Base-by-base conservation (phyloP, 1,140 invertebrate species). In the roundworm (Caenorhabditis elegans) region DNA sequence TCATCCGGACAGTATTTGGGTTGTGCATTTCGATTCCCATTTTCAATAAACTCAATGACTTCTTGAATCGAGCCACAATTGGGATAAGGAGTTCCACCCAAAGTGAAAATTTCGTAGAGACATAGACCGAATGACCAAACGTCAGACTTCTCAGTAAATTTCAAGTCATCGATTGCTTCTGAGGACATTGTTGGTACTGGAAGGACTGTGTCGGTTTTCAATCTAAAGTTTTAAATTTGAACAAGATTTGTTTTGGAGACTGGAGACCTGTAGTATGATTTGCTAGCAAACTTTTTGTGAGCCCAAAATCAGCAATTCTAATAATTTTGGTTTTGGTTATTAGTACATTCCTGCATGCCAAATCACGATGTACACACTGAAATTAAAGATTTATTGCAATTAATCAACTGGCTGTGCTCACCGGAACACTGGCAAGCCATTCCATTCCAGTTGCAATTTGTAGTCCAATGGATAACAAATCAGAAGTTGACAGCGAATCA, bases 101-200 rank as follows among this genome's bases (percentile, higher is more conserved):
- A 51, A 26, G 82, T 80, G 75, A 85, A 85, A 15, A 85, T 76
- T 43, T 85, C 84, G 19, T 51, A 85, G 11, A 85, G 53, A 8
- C 76, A 39, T n/a, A 85, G 80, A n/a, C 82, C 84, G 51, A 34
- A 85, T 4, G 82, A 75, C 84, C 84, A 85, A 31, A 82, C 39
- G n/a, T 82, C 81, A 4, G 81, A 46, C 53, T 82, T 76, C 13
- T 48, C 31, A 11, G 76, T 78, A 24, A 78, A 82, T 15, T 22
- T 76, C 3, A 19, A 28, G 0, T 65, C 13, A 15, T 65, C 28
- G 5, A 82, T 46, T 6, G 81, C 19, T 65, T 82, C 81, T 11
- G n/a, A n/a, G 3, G 81, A 13, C 53, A 82, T 60, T 76, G 76
- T 78, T 31, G 76, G 47, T 34, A 60, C 82, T 10, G 81, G 81